Base-by-base conservation (phyloP, 2,113 vertebrate species). In the Nettapus auritus region DNA sequence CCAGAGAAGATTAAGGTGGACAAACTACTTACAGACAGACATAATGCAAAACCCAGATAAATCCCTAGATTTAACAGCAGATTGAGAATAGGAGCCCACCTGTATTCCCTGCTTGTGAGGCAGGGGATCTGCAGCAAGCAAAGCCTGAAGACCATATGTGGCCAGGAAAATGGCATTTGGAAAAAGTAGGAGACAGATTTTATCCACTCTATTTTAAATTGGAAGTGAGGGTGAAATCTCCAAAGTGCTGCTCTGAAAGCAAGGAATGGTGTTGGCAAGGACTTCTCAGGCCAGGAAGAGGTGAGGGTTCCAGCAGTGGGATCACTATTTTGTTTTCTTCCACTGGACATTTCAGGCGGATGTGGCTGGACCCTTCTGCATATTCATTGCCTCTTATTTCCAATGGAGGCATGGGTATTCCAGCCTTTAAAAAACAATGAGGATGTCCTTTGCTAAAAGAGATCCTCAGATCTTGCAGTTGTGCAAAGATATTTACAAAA, bases 31-130 rank as follows among this genome's bases (percentile, higher is more conserved):
- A 79, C 23, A 55, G 31, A 85, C 63, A 80, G 44, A 55, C 25
- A 93, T 75, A 91, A 88, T 93, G 9, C n/a, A 40, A 96, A 88
- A 88, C 21, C 12, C 55, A 79, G 59, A 77, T 74, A 95, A 94
- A 96, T 88, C 67, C 86, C 73, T 42, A 82, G 53, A 90, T 91
- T 89, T 94, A 69, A 12, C 40, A 86, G 50, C 9, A 33, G 42
- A 94, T 88, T 60, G 6, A 86, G 34, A 70, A 73, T 22, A 33
- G 15, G 23, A 91, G 14, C 34, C 44, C 60, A 77, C 55, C 33
- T 66, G 40, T 55, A 66, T 50, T 86, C 26, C 3, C 40, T 85
- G 29, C 5, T 68, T 44, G 14, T 62, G 71, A 78, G 89, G 34
- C 7, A 76, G 11, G 5, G 17, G 11, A 89, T 84, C 21, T 78